Percentiles rank a stretch among this genome's conserved stretches.
Evolutionary conservation across 2,888 invertebrate species (phyloP).

Genomic region (Stramonita haemastoma): DNA sequence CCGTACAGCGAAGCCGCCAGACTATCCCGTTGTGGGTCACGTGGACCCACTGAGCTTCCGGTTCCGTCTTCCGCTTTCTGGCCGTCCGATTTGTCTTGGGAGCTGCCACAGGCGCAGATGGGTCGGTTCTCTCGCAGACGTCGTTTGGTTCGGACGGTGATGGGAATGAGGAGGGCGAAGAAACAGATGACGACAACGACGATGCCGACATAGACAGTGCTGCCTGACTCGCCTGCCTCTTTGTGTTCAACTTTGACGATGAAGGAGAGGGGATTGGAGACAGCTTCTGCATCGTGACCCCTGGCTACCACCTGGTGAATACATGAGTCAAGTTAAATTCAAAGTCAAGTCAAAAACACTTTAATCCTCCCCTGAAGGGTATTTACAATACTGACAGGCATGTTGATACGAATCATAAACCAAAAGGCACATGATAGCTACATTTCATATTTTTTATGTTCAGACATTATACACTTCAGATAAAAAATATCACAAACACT

Average conservation of each 20-base stretch:
- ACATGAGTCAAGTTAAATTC: too few species aligned
- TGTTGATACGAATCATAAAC: too few species aligned
- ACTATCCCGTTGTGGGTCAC: neutral
- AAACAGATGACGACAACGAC: conserved; percentile 60
- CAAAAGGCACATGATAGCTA: too few species aligned
- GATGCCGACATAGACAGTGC: conserved; percentile 65
- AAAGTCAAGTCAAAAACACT: too few species aligned
- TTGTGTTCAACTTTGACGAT: conserved; percentile 57
- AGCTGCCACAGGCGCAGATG: conserved; percentile 55
- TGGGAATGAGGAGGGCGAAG: conserved; percentile 61
- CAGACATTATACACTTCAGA: too few species aligned
- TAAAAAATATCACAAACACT: too few species aligned
- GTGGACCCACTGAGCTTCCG: neutral
- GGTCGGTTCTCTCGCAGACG: conserved; percentile 60
- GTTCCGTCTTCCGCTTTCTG: neutral
- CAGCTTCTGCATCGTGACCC: conserved; percentile 26
- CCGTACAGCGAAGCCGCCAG: conserved; percentile 13
- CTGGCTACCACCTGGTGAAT: neutral
- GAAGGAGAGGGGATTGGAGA: conserved; percentile 64
- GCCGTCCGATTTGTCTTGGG: neutral
- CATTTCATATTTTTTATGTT: too few species aligned
- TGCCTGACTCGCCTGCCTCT: conserved; percentile 31
- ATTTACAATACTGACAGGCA: too few species aligned
- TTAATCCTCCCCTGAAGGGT: too few species aligned
- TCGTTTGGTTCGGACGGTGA: conserved; percentile 64